Evolutionary conservation across 2,888 invertebrate species (phyloP).

Genomic region (Netelia fuscicornis): DNA sequence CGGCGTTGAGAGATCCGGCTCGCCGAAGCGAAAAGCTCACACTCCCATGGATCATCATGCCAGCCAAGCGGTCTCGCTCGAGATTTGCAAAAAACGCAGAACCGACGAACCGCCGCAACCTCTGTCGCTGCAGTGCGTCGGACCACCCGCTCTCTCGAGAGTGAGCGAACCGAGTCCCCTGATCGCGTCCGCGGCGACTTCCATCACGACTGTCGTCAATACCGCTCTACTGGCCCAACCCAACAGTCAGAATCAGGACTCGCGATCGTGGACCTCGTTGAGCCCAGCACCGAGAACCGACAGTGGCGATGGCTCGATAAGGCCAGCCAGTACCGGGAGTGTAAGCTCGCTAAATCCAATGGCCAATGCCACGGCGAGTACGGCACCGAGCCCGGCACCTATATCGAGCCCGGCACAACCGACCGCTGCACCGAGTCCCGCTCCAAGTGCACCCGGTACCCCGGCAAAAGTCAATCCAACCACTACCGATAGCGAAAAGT

Average conservation of each 20-base stretch:
- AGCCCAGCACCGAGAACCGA: conserved; percentile 86
- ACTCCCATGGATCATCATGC: conserved; percentile 84
- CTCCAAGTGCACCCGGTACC: conserved; percentile 81
- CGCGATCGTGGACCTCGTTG: conserved; percentile 80
- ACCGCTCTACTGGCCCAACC: conserved; percentile 85
- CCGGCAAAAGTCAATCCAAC: conserved; percentile 81
- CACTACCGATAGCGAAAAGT: conserved; percentile 87
- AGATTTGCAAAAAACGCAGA: conserved; percentile 88
- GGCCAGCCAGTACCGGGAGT: conserved; percentile 85
- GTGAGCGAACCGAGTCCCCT: conserved; percentile 89
- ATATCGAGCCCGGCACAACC: conserved; percentile 86
- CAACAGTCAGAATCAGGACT: conserved; percentile 77
- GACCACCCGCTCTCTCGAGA: conserved; percentile 86
- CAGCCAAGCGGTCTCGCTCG: conserved; percentile 86
- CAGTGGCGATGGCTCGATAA: conserved; percentile 87
- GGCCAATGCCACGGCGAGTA: conserved; percentile 83
- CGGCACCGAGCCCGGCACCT: conserved; percentile 86
- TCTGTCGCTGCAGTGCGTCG: conserved; percentile 81
- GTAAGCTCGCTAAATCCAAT: conserved; percentile 85
- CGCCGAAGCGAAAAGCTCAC: conserved; percentile 88
- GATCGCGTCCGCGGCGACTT: conserved; percentile 89
- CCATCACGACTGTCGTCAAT: conserved; percentile 90
- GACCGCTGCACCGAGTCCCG: conserved; percentile 83
- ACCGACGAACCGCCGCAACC: conserved; percentile 85
- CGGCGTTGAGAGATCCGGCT: conserved; percentile 86